Percentiles rank a stretch among this genome's conserved stretches.
These are phyloP conservation scores for western clawed frog (Xenopus tropicalis) DNA, from an alignment of 2,113 vertebrate genomes.

Conservation along the genomic window DNA sequence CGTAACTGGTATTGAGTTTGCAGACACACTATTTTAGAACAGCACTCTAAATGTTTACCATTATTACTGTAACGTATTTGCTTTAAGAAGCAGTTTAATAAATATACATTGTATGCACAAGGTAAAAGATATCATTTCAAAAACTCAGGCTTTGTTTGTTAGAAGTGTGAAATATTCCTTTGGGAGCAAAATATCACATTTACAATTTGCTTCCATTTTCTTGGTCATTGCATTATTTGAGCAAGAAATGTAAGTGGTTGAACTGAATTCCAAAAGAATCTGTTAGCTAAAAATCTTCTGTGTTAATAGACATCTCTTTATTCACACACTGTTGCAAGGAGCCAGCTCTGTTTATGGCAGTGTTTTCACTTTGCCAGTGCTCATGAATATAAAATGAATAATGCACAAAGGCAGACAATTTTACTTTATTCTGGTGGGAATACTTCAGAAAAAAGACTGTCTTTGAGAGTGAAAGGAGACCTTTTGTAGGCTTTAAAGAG, in stretches of 20 bases:
- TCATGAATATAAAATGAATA: background rate
- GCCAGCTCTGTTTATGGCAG: background rate
- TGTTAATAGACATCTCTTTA: constrained; percentile 16
- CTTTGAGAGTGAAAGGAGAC: constrained; percentile 40
- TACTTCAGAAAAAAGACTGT: constrained; percentile 29
- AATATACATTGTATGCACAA: constrained; percentile 3
- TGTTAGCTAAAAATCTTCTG: constrained; percentile 30
- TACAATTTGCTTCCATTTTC: constrained; percentile 25
- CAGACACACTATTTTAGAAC: too few relatives aligned
- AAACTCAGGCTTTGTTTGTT: constrained; percentile 23
- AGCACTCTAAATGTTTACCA: too few relatives aligned
- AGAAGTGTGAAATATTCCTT: constrained; percentile 12
- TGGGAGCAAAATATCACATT: constrained; percentile 33
- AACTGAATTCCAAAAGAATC: constrained; percentile 34
- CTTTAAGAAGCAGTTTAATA: too few relatives aligned
- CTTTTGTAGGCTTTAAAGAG: constrained; percentile 29
- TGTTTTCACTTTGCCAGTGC: constrained; percentile 13
- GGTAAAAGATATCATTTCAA: background rate
- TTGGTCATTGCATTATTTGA: constrained; percentile 37
- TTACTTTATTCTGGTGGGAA: constrained; percentile 44
- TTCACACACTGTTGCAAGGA: background rate
- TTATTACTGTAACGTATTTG: too few relatives aligned
- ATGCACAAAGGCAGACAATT: constrained; percentile 8
- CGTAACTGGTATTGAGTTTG: too few relatives aligned
- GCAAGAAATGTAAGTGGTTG: constrained; percentile 35